Evolutionary conservation across 1,140 invertebrate species (phyloP).

Genomic region (Brachionus rotundiformis): DNA sequence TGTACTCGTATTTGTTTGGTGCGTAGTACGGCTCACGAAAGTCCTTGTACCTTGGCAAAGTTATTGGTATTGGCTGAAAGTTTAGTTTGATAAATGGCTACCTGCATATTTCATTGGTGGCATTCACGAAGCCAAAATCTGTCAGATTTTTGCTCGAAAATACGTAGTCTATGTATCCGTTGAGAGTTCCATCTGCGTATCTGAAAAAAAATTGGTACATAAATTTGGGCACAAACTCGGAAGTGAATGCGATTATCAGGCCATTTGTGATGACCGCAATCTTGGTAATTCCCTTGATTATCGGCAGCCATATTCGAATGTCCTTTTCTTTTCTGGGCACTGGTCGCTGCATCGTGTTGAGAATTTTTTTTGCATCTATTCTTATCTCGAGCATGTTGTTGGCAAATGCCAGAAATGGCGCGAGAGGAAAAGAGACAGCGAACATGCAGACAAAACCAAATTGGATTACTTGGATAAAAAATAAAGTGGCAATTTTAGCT

Average conservation of each 20-base stretch:
- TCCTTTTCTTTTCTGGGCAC: not conserved
- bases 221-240: constrained; percentile 37
- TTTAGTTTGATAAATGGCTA: not conserved
- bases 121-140: constrained; percentile 36
- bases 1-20: constrained; percentile 11
- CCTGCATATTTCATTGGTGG: constrained; percentile 25
- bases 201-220: constrained; percentile 37
- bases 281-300: not conserved
- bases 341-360: constrained; percentile 72
- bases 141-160: constrained; percentile 24
- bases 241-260: constrained; percentile 47
- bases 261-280: constrained; percentile 34
- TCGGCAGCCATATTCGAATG: constrained; percentile 34
- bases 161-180: constrained; percentile 20
- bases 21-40: constrained; percentile 28
- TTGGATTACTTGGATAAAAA: constrained; percentile 40
- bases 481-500: too few relatives aligned
- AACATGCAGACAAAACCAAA: constrained; percentile 49
- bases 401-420: constrained; percentile 77
- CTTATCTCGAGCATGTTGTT: constrained; percentile 82
- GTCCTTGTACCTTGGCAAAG: constrained; percentile 16
- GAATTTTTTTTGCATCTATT: constrained; percentile 78
- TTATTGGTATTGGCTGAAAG: not conserved
- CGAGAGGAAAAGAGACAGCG: constrained; percentile 62
- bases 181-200: not conserved